Conservation (phyloP, 2,797 vertebrate genomes). For the Semaprochilodus insignis region DNA sequence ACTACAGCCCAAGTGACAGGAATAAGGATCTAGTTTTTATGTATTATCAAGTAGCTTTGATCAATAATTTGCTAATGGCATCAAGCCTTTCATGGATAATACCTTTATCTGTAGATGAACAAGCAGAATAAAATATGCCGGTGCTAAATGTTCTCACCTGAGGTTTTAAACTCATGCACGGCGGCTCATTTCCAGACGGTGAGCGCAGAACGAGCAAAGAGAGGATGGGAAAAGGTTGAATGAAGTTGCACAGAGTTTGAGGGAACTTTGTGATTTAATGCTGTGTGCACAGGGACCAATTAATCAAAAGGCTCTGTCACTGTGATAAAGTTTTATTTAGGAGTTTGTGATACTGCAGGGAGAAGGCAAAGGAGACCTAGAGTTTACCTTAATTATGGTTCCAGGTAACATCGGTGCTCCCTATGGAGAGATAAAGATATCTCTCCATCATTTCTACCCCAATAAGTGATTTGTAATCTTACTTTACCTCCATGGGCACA, state of each 20-base stretch:
- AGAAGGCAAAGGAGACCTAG: constrained; percentile 54
- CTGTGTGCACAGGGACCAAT: constrained; percentile 62
- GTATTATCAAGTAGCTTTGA: constrained; percentile 73
- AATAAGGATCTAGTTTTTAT: constrained; percentile 69
- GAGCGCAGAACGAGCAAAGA: background rate
- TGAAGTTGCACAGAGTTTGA: background rate
- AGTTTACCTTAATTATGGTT: constrained; percentile 60
- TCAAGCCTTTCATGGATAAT: constrained; percentile 70
- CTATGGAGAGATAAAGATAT: constrained; percentile 7
- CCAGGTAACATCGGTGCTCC: constrained; percentile 35
- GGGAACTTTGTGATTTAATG: constrained; percentile 61
- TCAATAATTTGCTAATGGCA: constrained; percentile 69
- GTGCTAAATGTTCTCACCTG: background rate
- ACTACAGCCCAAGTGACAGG: constrained; percentile 74
- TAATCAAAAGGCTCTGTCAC: constrained; percentile 64
- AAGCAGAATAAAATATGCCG: constrained; percentile 8
- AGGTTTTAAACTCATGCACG: background rate
- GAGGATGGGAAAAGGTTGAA: background rate
- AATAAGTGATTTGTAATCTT: background rate
- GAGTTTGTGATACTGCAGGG: constrained; percentile 48
- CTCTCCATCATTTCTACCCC: constrained; percentile 14
- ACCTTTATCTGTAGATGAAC: constrained; percentile 58
- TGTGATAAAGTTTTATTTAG: constrained; percentile 56
- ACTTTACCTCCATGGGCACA: background rate
- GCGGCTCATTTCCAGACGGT: background rate